Conservation (phyloP, 2,113 vertebrate species). For the Theristicus caerulescens region DNA sequence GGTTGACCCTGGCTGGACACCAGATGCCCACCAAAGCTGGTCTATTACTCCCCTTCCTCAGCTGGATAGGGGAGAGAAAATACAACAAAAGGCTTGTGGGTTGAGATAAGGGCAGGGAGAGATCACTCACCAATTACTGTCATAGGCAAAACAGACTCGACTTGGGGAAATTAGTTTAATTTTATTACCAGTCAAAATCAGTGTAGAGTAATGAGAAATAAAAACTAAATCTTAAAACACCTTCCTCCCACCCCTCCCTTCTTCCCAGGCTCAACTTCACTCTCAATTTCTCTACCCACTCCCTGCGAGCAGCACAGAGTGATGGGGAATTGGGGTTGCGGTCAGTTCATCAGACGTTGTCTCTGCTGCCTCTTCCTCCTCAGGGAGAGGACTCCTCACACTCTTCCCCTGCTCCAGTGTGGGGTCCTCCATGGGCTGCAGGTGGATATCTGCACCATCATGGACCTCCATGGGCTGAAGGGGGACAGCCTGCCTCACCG, state of each 20-base stretch:
- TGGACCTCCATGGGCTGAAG: not conserved
- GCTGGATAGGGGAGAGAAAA: not conserved
- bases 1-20: not conserved
- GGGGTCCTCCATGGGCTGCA: not conserved
- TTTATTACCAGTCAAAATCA: not conserved
- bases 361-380: not conserved
- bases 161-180: not conserved
- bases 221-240: not conserved
- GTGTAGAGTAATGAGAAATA: not conserved
- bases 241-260: not conserved
- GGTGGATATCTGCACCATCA: not conserved
- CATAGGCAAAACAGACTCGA: not conserved
- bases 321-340: not conserved
- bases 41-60: not conserved
- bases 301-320: not conserved
- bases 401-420: not conserved
- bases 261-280: not conserved
- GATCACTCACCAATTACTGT: not conserved
- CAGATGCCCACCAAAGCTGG: not conserved
- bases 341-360: not conserved
- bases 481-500: not conserved
- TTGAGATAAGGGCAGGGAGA: not conserved
- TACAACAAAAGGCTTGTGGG: not conserved
- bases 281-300: not conserved
- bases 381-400: not conserved